Evolutionary conservation across 2,888 invertebrate genomes (phyloP), one percentile per base, ranked within the genome.

Genomic region (Chalcis sispes): DNA sequence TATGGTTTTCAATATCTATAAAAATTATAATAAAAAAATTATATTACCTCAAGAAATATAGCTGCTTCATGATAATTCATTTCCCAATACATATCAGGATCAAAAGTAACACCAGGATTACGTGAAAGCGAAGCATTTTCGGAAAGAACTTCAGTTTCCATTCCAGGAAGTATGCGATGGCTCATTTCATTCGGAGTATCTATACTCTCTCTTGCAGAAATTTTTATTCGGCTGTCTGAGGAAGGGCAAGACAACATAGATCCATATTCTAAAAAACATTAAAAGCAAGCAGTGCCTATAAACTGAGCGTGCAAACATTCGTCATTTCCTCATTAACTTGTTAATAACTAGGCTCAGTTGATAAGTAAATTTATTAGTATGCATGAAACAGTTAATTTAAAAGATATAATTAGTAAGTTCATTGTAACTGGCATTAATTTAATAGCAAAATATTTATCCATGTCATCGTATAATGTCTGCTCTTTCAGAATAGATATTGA

Each of bases 21-120:
- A 46, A 29, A 23, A 2, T 23, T 58, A 2, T 36, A 1, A 32
- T 15, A n/a, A 18, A 73, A 29, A 25, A 42, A 59, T n/a, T n/a
- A n/a, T n/a, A n/a, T 79, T 89, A 94, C 95, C 91, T 95, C 95
- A 82, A 96, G 90, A 89, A 94, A 96, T 83, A 96, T 96, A 62
- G 96, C 95, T 18, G 96, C 95, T 85, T 96, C 96, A 84, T 95
- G 95, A 86, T 96, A 96, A 89, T 96, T 96, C 93, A 96, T 94
- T 89, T 95, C 94, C 96, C 96, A 96, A 81, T 94, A 93, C 76
- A 88, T 84, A 62, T 89, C 88, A 3, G 86, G 83, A 73, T 89
- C 88, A 62, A 86, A 77, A 20, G 81, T 73, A 15, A 80, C 72
- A 29, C 85, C 81, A 32, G 84, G 83, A 42, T 86, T 81, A 2